Conservation (phyloP, 2,113 vertebrate genomes). For the Thryonomys swinderianus region DNA sequence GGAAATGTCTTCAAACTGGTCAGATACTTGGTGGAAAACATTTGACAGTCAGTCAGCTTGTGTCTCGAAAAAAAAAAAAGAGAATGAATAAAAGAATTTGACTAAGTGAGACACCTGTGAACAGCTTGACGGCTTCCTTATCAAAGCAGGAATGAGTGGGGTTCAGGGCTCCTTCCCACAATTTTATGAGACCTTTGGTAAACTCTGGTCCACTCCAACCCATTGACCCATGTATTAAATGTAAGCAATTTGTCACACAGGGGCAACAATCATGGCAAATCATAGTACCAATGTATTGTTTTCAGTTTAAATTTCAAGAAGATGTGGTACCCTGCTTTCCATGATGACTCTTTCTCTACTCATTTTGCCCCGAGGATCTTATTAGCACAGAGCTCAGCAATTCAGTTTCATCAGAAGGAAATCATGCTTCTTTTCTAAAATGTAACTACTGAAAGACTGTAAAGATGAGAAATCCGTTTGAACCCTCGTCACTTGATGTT, state of each 20-base stretch:
- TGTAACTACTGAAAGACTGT: slow-evolving; percentile 82
- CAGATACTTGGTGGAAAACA: slow-evolving; percentile 39
- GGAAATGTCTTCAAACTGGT: neutral
- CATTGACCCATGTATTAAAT: slow-evolving; percentile 77
- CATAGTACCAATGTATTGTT: slow-evolving; percentile 85
- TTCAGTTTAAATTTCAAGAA: slow-evolving; percentile 73
- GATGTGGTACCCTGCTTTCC: slow-evolving; percentile 68
- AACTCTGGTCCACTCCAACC: slow-evolving; percentile 65
- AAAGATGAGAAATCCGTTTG: slow-evolving; percentile 85
- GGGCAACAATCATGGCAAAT: slow-evolving; percentile 80
- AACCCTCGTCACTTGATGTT: slow-evolving; percentile 83
- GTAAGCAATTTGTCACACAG: slow-evolving; percentile 83
- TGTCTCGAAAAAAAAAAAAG: slow-evolving; percentile 44
- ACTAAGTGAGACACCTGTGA: slow-evolving; percentile 45
- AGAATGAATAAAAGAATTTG: slow-evolving; percentile 8
- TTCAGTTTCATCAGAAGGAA: slow-evolving; percentile 86
- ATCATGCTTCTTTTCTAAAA: slow-evolving; percentile 83
- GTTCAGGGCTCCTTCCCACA: neutral
- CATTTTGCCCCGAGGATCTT: slow-evolving; percentile 85
- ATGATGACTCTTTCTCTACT: slow-evolving; percentile 67
- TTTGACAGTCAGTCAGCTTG: neutral
- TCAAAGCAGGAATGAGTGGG: neutral
- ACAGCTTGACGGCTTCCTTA: slow-evolving; percentile 4
- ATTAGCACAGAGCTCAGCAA: slow-evolving; percentile 83
- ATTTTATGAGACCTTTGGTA: slow-evolving; percentile 54